Evolutionary conservation across 92 coral and sea anemone genomes (phyloP).

Genomic region (Porites cylindrica): DNA sequence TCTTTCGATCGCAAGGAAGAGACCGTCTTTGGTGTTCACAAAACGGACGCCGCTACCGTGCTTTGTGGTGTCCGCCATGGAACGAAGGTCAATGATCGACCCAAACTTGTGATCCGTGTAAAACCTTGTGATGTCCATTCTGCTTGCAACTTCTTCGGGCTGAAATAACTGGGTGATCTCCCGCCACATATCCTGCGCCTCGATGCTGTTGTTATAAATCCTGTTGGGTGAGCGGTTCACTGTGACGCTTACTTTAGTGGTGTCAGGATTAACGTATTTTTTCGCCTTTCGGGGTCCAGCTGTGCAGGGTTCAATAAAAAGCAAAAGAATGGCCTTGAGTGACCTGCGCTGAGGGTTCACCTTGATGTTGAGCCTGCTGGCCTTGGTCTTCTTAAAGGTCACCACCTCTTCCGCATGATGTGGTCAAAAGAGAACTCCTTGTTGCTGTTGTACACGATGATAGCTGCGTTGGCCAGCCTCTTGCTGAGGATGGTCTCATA

Average conservation of each 20-base stretch:
- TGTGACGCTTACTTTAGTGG: conserved; percentile 24
- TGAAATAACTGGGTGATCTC: conserved; percentile 6
- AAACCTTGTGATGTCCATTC: neutral
- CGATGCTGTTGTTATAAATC: conserved; percentile 30
- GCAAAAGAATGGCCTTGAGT: conserved; percentile 29
- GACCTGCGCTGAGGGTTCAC: conserved; percentile 23
- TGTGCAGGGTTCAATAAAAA: conserved; percentile 28
- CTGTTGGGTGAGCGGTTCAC: conserved; percentile 49
- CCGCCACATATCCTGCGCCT: conserved; percentile 8
- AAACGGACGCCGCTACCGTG: neutral
- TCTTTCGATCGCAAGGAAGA: neutral
- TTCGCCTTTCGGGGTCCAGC: conserved; percentile 28
- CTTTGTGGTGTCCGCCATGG: neutral
- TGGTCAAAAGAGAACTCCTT: conserved; percentile 22
- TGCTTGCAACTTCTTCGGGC: neutral
- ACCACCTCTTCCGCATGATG: neutral
- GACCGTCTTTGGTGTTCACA: neutral
- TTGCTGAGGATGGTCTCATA: conserved; percentile 17
- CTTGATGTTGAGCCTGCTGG: neutral
- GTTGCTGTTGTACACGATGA: neutral
- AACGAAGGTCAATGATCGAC: neutral
- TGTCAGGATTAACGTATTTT: conserved; percentile 37
- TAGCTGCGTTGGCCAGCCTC: neutral
- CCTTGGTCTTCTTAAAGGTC: neutral
- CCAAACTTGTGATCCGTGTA: conserved; percentile 1